Evolutionary conservation across 2,113 vertebrate species (phyloP), one percentile per base, ranked within the genome.

Genomic region (Neodon shergylaensis): DNA sequence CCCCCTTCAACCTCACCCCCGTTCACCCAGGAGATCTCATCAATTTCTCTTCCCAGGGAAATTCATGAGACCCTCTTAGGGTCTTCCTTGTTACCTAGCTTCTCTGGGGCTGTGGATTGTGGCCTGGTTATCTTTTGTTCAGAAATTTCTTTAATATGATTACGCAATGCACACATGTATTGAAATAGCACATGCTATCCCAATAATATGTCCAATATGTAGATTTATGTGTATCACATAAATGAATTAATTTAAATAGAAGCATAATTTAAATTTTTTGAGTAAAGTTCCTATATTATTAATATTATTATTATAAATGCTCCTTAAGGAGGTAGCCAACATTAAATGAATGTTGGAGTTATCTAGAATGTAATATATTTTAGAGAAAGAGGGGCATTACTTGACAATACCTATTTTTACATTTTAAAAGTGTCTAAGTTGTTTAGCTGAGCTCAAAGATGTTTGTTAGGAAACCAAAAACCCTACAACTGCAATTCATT

Each of bases 381-480:
- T 39, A 85, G 33, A 68, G 22, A 96, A 92, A 66, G 7, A 68
- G 13, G 5, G 47, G 74, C 2, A 44, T 17, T 58, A 42, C 49
- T 66, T 81, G 21, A 22, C 24, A 90, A 6, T 90, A 17, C 44
- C 7, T 58, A 49, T 58, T 61, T 90, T 87, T 81, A 72, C 49
- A 73, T 78, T 92, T 94, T 58, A 22, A 92, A 94, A 76, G 63
- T 87, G 16, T 13, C 39, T 33, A 92, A 54, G 0, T 79, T 96
- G 28, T 77, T 81, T 79, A 92, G 17, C 33, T 81, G 68, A 54
- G 26, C 21, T 77, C 33, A 82, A 86, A 93, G 7, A 73, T 87
- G 13, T 1, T 68, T 92, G 49, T 81, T 72, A 90, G 76, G 77
- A 6, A 81, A 92, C 26, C 26, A 14, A 85, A 52, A 8, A 14